A percentile compares a stretch with the other conserved stretches of the same genome.
Evolutionary conservation across 2,797 vertebrate species (phyloP).

Genomic region (Mus caroli): DNA sequence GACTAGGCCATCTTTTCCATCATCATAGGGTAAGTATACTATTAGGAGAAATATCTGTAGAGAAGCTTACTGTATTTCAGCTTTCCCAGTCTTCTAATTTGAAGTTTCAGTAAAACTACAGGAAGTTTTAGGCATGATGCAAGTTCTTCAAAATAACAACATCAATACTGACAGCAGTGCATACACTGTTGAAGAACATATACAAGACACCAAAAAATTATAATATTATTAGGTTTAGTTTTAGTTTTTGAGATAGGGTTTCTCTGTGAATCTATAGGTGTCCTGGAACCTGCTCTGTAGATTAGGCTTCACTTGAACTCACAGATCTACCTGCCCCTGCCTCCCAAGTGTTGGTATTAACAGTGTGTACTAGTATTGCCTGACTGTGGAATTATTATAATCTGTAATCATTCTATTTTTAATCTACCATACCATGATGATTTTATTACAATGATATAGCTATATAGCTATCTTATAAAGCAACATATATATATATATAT

Average conservation of each 20-base stretch:
- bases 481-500: not conserved
- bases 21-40: not conserved
- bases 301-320: not conserved
- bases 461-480: not conserved
- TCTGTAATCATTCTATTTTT: not conserved
- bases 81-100: not conserved
- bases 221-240: not conserved
- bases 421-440: not conserved
- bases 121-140: not conserved
- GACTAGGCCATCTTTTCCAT: too few species aligned
- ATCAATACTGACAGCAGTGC: not conserved
- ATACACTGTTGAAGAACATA: not conserved
- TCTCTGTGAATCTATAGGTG: not conserved
- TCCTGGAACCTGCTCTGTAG: not conserved
- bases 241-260: not conserved
- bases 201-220: not conserved
- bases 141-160: not conserved
- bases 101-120: conserved; percentile 13
- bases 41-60: not conserved
- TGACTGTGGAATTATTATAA: not conserved
- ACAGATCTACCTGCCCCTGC: not conserved
- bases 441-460: not conserved
- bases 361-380: not conserved
- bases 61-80: not conserved
- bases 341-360: not conserved